Conservation (phyloP, 2,888 invertebrate species). For the Meliscaeva auricollis region DNA sequence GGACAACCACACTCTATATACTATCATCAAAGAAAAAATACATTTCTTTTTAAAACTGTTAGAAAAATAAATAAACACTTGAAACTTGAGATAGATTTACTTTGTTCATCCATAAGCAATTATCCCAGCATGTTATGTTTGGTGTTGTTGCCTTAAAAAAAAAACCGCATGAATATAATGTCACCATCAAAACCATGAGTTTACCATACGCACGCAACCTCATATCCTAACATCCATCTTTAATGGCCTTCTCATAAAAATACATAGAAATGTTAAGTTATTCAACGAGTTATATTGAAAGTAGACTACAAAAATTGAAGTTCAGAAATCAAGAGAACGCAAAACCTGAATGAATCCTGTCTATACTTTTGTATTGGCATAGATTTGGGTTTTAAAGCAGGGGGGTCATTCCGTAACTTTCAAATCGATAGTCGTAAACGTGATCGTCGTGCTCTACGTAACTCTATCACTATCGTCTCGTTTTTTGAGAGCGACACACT, state of each 20-base stretch:
- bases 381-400: no score
- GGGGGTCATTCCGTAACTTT: no score
- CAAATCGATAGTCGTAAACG: no score
- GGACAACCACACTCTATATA: no score
- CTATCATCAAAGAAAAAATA: no score
- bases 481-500: no score
- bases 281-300: neutral
- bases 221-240: slow-evolving; percentile 48
- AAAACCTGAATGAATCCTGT: no score
- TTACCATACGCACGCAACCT: slow-evolving; percentile 50
- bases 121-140: slow-evolving; percentile 55
- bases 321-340: neutral
- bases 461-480: no score
- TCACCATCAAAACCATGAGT: slow-evolving; percentile 48
- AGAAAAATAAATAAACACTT: no score
- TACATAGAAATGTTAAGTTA: neutral
- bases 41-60: no score
- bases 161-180: slow-evolving; percentile 53
- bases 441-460: no score
- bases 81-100: neutral
- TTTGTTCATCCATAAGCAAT: slow-evolving; percentile 12
- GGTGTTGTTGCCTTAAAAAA: slow-evolving; percentile 40
- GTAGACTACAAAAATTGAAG: neutral
- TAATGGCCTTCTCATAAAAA: slow-evolving; percentile 27
- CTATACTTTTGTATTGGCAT: no score